Conservation (phyloP, 2,888 invertebrate genomes). For the Gasteruption jaculator region DNA sequence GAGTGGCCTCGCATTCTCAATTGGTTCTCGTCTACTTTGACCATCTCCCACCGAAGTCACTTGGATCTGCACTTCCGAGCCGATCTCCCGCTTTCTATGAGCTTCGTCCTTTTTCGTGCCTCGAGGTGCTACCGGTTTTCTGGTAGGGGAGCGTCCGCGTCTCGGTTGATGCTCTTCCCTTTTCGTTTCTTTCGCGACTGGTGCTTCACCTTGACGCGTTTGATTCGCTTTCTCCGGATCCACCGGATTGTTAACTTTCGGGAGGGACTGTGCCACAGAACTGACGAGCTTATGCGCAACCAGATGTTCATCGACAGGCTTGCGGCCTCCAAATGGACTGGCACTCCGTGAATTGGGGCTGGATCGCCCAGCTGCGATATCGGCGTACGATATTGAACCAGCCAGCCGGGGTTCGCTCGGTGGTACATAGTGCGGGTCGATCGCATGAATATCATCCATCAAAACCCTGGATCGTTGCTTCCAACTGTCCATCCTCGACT, state of each 20-base stretch:
- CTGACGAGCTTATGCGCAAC: neutral
- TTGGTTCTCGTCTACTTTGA: constrained; percentile 10
- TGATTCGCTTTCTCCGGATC: constrained; percentile 4
- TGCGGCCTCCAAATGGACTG: constrained; percentile 41
- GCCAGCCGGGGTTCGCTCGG: constrained; percentile 52
- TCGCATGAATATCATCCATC: constrained; percentile 66
- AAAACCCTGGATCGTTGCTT: constrained; percentile 70
- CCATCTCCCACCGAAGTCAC: constrained; percentile 12
- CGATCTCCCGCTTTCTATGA: constrained; percentile 12
- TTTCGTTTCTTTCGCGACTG: constrained; percentile 14
- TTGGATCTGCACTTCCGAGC: constrained; percentile 24
- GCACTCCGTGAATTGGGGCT: constrained; percentile 48
- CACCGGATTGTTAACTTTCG: neutral
- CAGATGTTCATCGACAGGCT: too few species aligned
- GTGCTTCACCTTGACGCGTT: constrained; percentile 8
- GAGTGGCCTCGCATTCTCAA: constrained; percentile 4
- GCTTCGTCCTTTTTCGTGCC: constrained; percentile 15
- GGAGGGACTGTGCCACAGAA: neutral
- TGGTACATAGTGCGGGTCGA: constrained; percentile 71
- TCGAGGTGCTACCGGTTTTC: constrained; percentile 36
- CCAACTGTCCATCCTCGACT: constrained; percentile 61
- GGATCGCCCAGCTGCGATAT: constrained; percentile 64
- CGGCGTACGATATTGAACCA: constrained; percentile 57
- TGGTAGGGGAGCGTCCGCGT: constrained; percentile 56
- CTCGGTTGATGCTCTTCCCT: constrained; percentile 35